Percentiles rank a stretch among this genome's conserved stretches.
phyloP scores from a whole-genome alignment of 2,113 vertebrate species.

The Callithrix jacchus region DNA sequence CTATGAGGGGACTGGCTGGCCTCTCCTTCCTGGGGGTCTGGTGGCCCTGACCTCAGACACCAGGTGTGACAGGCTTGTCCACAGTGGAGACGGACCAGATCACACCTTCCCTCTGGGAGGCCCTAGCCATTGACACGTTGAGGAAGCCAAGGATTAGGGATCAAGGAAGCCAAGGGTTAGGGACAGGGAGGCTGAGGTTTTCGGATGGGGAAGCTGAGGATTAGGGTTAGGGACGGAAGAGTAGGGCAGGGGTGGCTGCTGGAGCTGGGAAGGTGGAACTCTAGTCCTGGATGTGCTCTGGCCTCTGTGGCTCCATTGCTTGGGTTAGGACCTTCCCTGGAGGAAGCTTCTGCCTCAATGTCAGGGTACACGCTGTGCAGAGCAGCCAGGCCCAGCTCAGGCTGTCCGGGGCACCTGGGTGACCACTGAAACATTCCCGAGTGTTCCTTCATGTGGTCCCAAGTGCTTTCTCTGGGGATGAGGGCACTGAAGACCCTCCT shows the following conservation, averaged over 20 bases:
- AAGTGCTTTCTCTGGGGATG: rapidly evolving
- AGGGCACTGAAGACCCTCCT: no score
- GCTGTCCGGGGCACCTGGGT: not conserved
- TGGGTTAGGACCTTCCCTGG: not conserved
- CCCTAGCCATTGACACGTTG: not conserved
- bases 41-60: not conserved
- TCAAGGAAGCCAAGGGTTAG: no score
- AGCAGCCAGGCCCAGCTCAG: no score
- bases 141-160: not conserved
- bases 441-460: not conserved
- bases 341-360: no score
- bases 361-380: rapidly evolving
- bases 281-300: not conserved
- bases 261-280: not conserved
- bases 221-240: no score
- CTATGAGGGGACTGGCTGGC: not conserved
- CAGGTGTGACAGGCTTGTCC: not conserved
- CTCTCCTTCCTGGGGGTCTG: not conserved
- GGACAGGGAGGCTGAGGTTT: no score
- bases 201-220: no score
- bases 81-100: no score
- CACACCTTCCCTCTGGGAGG: no score
- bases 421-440: not conserved
- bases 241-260: not conserved
- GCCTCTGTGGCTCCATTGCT: not conserved